Conservation (phyloP, 2,888 invertebrate species). For the Galerucella calmariensis region DNA sequence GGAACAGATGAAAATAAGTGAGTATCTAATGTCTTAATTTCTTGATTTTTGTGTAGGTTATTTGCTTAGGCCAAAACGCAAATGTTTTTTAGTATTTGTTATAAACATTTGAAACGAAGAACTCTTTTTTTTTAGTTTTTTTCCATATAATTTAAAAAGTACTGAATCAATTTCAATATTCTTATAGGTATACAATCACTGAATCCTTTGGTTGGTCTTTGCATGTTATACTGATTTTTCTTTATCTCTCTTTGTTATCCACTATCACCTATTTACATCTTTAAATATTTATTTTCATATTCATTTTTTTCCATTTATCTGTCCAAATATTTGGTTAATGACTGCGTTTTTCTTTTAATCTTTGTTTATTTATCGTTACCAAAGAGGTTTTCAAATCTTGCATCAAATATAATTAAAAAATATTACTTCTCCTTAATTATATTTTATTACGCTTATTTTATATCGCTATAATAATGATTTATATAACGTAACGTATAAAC, state of each 20-base stretch:
- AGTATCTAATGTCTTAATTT: constrained; percentile 54
- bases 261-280: constrained; percentile 8
- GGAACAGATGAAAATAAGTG: constrained; percentile 85
- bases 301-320: constrained; percentile 2
- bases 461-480: too few species aligned
- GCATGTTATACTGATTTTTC: neutral
- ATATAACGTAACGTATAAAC: too few species aligned
- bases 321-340: neutral
- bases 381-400: too few species aligned
- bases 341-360: neutral
- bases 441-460: too few species aligned
- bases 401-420: too few species aligned
- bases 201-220: neutral
- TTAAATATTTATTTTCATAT: constrained; percentile 13
- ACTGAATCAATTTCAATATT: neutral
- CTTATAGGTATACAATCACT: neutral
- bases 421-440: too few species aligned
- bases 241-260: neutral
- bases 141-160: too few species aligned
- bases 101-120: too few species aligned
- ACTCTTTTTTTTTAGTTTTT: too few species aligned
- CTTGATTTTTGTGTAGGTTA: too few species aligned
- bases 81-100: too few species aligned
- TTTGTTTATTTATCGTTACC: neutral
- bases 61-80: too few species aligned